These are phyloP conservation scores for Euzetes globulus DNA, from an alignment of 2,888 invertebrate genomes.

Conservation along the genomic window DNA sequence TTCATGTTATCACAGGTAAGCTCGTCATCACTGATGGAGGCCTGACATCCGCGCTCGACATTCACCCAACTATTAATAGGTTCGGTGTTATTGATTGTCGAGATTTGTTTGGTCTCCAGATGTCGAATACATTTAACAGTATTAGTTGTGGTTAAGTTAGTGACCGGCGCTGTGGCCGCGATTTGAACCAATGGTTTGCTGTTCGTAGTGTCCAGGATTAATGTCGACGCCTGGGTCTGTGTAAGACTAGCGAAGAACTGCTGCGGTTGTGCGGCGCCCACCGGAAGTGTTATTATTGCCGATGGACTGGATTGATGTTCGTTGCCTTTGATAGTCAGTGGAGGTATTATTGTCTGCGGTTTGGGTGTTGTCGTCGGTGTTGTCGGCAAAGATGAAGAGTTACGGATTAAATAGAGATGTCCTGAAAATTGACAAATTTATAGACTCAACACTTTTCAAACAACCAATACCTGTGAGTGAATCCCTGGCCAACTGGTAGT, in stretches of 20 bases:
- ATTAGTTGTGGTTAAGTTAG: not conserved
- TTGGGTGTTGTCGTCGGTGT: slow-evolving; percentile 18
- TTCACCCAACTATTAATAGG: not conserved
- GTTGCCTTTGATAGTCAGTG: slow-evolving; percentile 7
- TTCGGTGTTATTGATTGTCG: not conserved
- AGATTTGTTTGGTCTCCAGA: not conserved
- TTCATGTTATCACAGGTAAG: slow-evolving; percentile 23
- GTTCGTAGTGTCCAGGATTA: slow-evolving; percentile 18
- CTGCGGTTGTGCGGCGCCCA: slow-evolving; percentile 5
- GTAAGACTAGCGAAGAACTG: slow-evolving; percentile 24
- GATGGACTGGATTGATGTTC: slow-evolving; percentile 15
- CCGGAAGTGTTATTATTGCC: slow-evolving; percentile 1
- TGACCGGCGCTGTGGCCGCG: not conserved
- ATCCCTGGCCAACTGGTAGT: slow-evolving; percentile 77
- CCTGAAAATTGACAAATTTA: slow-evolving; percentile 5
- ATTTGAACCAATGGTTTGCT: slow-evolving; percentile 24
- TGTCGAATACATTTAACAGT: not conserved
- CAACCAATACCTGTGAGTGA: slow-evolving; percentile 60
- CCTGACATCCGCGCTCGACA: slow-evolving; percentile 24
- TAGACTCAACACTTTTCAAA: not conserved
- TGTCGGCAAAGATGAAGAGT: slow-evolving; percentile 15
- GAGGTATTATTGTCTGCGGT: slow-evolving; percentile 12
- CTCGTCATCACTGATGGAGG: slow-evolving; percentile 22
- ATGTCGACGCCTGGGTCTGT: slow-evolving; percentile 6
- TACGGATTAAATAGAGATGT: slow-evolving; percentile 17